phyloP scores from a whole-genome alignment of 2,113 vertebrate species.

The Natator depressus region DNA sequence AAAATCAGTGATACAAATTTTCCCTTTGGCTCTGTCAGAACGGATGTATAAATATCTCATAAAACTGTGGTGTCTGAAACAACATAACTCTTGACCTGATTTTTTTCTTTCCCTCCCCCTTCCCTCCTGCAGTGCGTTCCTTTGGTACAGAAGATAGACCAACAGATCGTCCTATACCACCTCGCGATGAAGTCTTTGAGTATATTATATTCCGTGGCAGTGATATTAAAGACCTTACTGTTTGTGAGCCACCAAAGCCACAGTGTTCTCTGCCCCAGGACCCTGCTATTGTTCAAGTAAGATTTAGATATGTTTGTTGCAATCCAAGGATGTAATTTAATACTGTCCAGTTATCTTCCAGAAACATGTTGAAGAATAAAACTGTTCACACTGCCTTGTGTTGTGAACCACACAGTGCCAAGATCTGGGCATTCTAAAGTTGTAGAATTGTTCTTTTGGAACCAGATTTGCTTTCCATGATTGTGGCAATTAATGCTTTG shows the following conservation, averaged over 20 bases:
- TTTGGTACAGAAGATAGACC: slow-evolving; percentile 98
- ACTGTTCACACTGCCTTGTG: neutral
- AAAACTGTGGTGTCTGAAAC: neutral
- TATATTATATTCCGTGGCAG: slow-evolving; percentile 98
- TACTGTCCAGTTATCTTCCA: neutral
- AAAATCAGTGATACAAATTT: neutral
- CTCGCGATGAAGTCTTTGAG: slow-evolving; percentile 97
- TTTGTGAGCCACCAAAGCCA: slow-evolving; percentile 96
- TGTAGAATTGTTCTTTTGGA: neutral
- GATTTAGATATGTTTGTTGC: neutral
- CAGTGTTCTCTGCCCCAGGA: slow-evolving; percentile 94
- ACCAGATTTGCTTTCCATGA: neutral
- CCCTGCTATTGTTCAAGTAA: slow-evolving; percentile 97
- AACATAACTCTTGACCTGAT: neutral
- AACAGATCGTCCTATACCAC: slow-evolving; percentile 95
- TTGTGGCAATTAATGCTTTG: neutral
- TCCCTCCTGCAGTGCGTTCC: slow-evolving; percentile 85
- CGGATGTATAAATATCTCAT: neutral
- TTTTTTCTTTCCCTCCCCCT: neutral
- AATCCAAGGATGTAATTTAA: neutral
- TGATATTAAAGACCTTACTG: slow-evolving; percentile 97
- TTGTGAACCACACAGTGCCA: neutral
- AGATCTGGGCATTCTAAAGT: neutral
- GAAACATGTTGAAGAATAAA: neutral
- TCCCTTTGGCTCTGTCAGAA: neutral